phyloP scores from a whole-genome alignment of 2,888 invertebrate species.

The Adineta ricciae region DNA sequence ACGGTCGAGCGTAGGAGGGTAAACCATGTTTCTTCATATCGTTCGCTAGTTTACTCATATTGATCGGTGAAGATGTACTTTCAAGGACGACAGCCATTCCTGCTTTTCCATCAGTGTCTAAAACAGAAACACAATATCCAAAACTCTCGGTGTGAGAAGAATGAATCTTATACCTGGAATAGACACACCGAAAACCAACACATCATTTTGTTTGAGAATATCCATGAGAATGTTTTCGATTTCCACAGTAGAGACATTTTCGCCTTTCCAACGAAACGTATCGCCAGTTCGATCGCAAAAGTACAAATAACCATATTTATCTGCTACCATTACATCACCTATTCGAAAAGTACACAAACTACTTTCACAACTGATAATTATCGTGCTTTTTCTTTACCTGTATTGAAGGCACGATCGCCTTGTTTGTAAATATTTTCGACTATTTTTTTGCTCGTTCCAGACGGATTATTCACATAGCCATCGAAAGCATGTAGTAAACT shows the following conservation, averaged over 20 bases:
- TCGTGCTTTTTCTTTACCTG: too few species aligned
- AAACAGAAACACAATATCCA: background rate
- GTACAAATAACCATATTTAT: constrained; percentile 78
- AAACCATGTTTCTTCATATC: constrained; percentile 24
- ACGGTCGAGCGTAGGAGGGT: constrained; percentile 28
- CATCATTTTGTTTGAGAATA: constrained; percentile 64
- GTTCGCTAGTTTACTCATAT: background rate
- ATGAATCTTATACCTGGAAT: constrained; percentile 55
- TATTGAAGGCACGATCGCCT: constrained; percentile 59
- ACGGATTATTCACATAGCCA: constrained; percentile 69
- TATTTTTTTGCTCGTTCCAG: constrained; percentile 81
- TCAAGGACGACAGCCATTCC: constrained; percentile 26
- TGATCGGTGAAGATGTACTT: background rate
- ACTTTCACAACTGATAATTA: background rate
- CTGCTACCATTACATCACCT: constrained; percentile 74
- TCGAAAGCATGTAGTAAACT: constrained; percentile 75
- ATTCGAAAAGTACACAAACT: background rate
- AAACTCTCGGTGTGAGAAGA: too few species aligned
- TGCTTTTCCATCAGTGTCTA: constrained; percentile 28
- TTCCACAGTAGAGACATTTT: constrained; percentile 95
- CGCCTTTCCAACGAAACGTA: constrained; percentile 93
- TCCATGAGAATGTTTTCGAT: constrained; percentile 83
- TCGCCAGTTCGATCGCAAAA: constrained; percentile 89
- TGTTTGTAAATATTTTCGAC: constrained; percentile 72
- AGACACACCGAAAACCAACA: constrained; percentile 85